Evolutionary conservation across 2,888 invertebrate genomes (phyloP).

Genomic region (Glomeris marginata): DNA sequence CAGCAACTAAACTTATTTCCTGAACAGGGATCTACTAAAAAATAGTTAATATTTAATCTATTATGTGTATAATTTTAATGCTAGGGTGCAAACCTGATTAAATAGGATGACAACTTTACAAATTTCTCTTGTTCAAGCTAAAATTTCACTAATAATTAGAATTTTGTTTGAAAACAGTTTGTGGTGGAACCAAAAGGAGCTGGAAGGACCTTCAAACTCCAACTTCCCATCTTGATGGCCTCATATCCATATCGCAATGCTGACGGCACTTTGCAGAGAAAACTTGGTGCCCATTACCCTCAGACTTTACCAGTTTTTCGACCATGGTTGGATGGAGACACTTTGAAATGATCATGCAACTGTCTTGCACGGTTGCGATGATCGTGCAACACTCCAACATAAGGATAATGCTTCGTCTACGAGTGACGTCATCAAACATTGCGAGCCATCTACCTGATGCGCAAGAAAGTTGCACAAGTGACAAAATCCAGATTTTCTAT

Average conservation of each 20-base stretch:
- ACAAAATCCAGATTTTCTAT: too few relatives aligned
- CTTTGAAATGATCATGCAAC: constrained; percentile 13
- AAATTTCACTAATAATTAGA: neutral
- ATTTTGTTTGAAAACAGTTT: constrained; percentile 42
- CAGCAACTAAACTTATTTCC: too few relatives aligned
- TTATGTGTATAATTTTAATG: too few relatives aligned
- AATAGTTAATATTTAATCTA: too few relatives aligned
- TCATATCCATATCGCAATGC: constrained; percentile 63
- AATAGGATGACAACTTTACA: neutral
- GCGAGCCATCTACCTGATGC: too few relatives aligned
- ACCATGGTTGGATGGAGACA: constrained; percentile 34
- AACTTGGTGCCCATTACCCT: constrained; percentile 80
- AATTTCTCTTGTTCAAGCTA: neutral
- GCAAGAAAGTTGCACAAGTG: too few relatives aligned
- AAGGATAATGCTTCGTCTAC: too few relatives aligned
- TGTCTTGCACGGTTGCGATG: too few relatives aligned
- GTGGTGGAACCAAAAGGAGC: constrained; percentile 79
- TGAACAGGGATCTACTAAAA: too few relatives aligned
- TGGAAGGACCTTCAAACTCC: constrained; percentile 80
- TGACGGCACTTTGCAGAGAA: constrained; percentile 37
- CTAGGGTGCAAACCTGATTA: neutral
- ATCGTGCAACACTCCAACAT: too few relatives aligned
- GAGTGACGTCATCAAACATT: too few relatives aligned
- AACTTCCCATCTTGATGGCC: constrained; percentile 78
- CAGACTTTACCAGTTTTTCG: constrained; percentile 79